Evolutionary conservation across 2,113 vertebrate genomes (phyloP).

Genomic region (Xyrauchen texanus): DNA sequence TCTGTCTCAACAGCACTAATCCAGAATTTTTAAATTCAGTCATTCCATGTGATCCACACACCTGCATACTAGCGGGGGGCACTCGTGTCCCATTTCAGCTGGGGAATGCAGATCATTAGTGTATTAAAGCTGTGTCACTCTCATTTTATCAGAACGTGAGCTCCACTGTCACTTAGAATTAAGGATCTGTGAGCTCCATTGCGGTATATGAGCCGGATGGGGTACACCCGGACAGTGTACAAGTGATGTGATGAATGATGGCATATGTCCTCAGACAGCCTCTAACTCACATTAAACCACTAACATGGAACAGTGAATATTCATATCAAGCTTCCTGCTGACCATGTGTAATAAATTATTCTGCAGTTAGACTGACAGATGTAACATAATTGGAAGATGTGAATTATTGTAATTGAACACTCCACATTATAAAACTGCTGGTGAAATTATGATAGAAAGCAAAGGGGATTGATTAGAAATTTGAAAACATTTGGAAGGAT

Average conservation of each 20-base stretch:
- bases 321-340: constrained; percentile 1
- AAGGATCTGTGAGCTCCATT: not conserved
- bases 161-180: constrained; percentile 10
- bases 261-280: constrained; percentile 7
- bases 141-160: constrained; percentile 2
- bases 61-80: constrained; percentile 5
- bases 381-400: not conserved
- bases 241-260: constrained; percentile 38
- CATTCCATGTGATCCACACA: constrained; percentile 72
- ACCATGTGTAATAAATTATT: not conserved
- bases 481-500: not conserved
- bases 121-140: constrained; percentile 15
- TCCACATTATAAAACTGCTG: not conserved
- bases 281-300: constrained; percentile 16
- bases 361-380: constrained; percentile 11
- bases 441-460: too few relatives aligned
- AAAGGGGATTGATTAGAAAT: not conserved
- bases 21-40: constrained; percentile 74
- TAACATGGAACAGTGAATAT: constrained; percentile 30
- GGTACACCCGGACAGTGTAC: not conserved
- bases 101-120: constrained; percentile 5
- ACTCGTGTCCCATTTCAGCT: not conserved
- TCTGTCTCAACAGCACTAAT: constrained; percentile 62
- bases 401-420: not conserved
- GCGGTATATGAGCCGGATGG: not conserved